Conservation (phyloP, 2,113 vertebrate species). For the Malurus elegans region DNA sequence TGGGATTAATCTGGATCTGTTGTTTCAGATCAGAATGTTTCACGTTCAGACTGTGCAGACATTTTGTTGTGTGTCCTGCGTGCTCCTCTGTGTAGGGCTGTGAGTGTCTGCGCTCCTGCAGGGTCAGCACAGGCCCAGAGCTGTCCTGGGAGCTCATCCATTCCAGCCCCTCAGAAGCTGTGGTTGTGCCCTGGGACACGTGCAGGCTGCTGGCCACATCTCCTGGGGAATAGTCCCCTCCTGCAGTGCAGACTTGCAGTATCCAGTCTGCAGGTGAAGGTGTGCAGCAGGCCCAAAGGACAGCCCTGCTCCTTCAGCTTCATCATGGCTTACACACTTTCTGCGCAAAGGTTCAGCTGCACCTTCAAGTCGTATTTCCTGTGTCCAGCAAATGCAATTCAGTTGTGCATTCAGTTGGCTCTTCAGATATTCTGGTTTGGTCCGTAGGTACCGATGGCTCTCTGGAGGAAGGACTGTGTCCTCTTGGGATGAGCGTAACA, state of each 20-base stretch:
- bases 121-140: background rate
- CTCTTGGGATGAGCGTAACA: fast-evolving
- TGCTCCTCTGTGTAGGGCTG: fast-evolving
- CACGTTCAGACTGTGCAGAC: background rate
- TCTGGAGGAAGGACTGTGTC: background rate
- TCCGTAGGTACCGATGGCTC: fast-evolving
- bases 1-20: background rate
- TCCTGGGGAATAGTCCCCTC: background rate
- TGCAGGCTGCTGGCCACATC: fast-evolving
- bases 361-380: background rate
- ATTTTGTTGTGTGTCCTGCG: background rate
- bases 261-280: background rate
- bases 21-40: background rate
- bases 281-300: background rate
- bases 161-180: background rate
- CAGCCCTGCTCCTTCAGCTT: background rate
- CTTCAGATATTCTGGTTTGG: background rate
- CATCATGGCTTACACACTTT: background rate
- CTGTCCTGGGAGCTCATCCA: background rate
- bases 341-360: background rate
- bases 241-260: too few relatives aligned
- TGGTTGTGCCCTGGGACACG: background rate
- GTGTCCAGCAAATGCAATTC: background rate
- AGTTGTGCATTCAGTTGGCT: background rate
- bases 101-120: background rate